Base-by-base conservation (phyloP, 2,797 vertebrate genomes). In the Anabas testudineus region DNA sequence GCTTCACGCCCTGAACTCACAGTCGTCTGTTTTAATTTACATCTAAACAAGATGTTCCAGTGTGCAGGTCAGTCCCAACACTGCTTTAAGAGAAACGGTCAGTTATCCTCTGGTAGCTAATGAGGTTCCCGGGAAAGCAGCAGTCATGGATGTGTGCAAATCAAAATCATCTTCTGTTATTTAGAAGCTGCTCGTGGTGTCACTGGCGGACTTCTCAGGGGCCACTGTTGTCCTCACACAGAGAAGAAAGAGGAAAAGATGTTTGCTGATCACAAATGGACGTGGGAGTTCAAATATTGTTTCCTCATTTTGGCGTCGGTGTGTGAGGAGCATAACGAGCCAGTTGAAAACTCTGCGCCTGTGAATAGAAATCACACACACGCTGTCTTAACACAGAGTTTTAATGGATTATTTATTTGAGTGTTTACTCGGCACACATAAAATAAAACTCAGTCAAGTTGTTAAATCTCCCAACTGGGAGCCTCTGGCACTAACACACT, bases 71-170 rank as follows among this genome's bases (percentile, higher is more conserved):
- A 21, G n/a, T 69, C 51, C 34, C 22, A 41, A 10, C 32, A 9
- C 26, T 0, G 4, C 64, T 56, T 30, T 4, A 9, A 12, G 47
- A 59, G 18, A 56, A 68, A 68, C 46, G 42, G 63, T 57, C 52
- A 61, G 48, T 76, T 46, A 19, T 81, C 60, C 60, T 18, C 63
- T 1, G 10, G 21, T 4, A 0, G 71, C 42, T 67, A 77, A 78
- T 75, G 64, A 81, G 63, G 36, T 72, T 69, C 32, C 26, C 60
- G 37, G n/a, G 72, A 43, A 72, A 66, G 45, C 56, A 48, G 67
- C 60, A 5, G 57, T 45, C 64, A 12, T 3, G 45, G 74, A 5
- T 56, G 59, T 39, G 47, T 41, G 48, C 43, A 34, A 41, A 57
- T 73, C 12, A 71, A 71, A 73, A 49, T 70, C 58, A 53, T 54